Conservation (phyloP, 2,797 vertebrate genomes). For the Falco naumanni region DNA sequence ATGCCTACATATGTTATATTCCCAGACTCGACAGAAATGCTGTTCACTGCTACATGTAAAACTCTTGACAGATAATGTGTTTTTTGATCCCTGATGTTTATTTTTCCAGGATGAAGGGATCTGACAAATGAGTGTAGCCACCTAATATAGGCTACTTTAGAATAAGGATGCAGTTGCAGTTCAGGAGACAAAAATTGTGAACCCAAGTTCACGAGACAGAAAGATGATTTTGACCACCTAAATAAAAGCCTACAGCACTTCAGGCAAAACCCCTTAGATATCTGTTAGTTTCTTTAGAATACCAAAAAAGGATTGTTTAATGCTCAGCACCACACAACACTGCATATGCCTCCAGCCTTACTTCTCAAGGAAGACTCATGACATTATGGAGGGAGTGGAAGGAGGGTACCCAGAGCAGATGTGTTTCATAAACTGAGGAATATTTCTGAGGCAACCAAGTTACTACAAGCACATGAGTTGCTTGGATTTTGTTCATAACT, state of each 20-base stretch:
- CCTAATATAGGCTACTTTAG: not conserved
- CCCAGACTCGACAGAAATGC: not conserved
- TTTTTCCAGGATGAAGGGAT: not conserved
- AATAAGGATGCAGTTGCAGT: not conserved
- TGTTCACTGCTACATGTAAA: not conserved
- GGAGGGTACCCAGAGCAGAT: accelerated
- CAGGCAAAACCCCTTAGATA: not conserved
- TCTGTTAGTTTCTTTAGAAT: not conserved
- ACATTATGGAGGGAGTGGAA: not conserved
- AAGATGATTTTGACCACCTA: not conserved
- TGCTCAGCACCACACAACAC: not conserved
- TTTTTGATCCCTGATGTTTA: not conserved
- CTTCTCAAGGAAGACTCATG: not conserved
- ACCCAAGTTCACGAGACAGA: not conserved
- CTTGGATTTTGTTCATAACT: not conserved
- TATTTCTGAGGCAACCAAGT: not conserved
- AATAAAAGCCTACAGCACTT: not conserved
- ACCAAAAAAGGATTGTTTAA: not conserved
- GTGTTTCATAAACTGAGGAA: not conserved
- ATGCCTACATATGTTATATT: not conserved
- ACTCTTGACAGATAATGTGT: not conserved
- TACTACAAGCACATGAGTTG: not conserved
- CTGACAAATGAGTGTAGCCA: not conserved
- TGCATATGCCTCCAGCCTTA: not conserved
- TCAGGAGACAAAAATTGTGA: not conserved